A percentile compares a stretch with the other conserved stretches of the same genome.
Evolutionary conservation across 1,140 invertebrate genomes (phyloP).

Genomic region (Drosophila nikananu): DNA sequence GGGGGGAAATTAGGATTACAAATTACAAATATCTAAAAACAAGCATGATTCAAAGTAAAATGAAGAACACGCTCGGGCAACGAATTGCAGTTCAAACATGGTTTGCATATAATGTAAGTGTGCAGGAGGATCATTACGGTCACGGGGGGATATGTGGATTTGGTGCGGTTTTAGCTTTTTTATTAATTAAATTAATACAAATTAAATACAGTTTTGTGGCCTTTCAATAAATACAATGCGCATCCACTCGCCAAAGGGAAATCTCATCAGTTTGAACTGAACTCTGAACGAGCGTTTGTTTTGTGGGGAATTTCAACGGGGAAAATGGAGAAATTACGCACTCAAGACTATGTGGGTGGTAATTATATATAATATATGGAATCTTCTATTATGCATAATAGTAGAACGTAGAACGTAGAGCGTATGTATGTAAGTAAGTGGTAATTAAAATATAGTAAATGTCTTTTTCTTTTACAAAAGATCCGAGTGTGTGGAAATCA

Average conservation of each 20-base stretch:
- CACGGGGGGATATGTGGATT: constrained; percentile 57
- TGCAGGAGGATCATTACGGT: constrained; percentile 16
- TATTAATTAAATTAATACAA: constrained; percentile 77
- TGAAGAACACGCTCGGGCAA: constrained; percentile 15
- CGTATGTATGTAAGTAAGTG: constrained; percentile 24
- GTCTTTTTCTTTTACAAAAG: constrained; percentile 71
- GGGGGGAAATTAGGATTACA: constrained; percentile 2
- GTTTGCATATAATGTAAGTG: not conserved
- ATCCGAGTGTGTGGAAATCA: constrained; percentile 18
- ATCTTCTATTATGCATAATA: constrained; percentile 56
- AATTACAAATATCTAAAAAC: constrained; percentile 6
- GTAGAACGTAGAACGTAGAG: constrained; percentile 11
- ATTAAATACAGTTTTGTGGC: constrained; percentile 80
- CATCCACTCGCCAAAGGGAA: constrained; percentile 38
- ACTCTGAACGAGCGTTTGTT: constrained; percentile 13
- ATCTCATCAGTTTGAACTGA: constrained; percentile 16
- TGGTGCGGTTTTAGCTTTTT: constrained; percentile 53
- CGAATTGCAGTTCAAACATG: constrained; percentile 2
- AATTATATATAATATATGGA: constrained; percentile 53
- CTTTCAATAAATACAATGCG: constrained; percentile 66
- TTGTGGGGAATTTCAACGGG: not conserved
- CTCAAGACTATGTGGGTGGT: constrained; percentile 11
- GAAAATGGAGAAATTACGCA: not conserved
- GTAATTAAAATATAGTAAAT: constrained; percentile 69
- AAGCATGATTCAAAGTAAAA: not conserved